Conservation (phyloP, 1,140 invertebrate genomes). For the Megalonaias nervosa region DNA sequence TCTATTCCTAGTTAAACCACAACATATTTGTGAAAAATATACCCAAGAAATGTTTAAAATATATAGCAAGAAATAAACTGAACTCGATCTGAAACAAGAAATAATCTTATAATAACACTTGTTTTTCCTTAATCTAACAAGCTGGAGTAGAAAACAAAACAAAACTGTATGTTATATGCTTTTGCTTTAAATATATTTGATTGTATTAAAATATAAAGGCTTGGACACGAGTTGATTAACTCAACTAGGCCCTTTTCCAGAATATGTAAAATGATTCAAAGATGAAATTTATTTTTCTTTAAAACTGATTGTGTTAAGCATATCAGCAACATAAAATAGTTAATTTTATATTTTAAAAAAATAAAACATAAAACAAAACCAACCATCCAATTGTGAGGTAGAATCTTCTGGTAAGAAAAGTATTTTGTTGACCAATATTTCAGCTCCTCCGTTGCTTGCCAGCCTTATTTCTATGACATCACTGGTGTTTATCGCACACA, state of each 20-base stretch:
- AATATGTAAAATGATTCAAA: too few species aligned
- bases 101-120: too few species aligned
- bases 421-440: conserved; percentile 44
- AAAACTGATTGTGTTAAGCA: neutral
- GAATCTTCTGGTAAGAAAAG: conserved; percentile 22
- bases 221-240: neutral
- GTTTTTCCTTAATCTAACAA: too few species aligned
- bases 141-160: too few species aligned
- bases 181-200: too few species aligned
- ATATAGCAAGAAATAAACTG: too few species aligned
- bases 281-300: neutral
- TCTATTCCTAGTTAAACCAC: too few species aligned
- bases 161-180: too few species aligned
- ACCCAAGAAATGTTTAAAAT: too few species aligned
- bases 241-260: neutral
- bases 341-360: neutral
- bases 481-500: conserved; percentile 39
- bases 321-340: neutral
- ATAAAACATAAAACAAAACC: neutral
- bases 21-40: too few species aligned
- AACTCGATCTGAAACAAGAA: too few species aligned
- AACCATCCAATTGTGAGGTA: conserved; percentile 57
- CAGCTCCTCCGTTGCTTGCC: conserved; percentile 25
- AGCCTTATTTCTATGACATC: conserved; percentile 48
- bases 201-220: neutral